Conservation (phyloP, 2,888 invertebrate species). For the Unio pictorum region DNA sequence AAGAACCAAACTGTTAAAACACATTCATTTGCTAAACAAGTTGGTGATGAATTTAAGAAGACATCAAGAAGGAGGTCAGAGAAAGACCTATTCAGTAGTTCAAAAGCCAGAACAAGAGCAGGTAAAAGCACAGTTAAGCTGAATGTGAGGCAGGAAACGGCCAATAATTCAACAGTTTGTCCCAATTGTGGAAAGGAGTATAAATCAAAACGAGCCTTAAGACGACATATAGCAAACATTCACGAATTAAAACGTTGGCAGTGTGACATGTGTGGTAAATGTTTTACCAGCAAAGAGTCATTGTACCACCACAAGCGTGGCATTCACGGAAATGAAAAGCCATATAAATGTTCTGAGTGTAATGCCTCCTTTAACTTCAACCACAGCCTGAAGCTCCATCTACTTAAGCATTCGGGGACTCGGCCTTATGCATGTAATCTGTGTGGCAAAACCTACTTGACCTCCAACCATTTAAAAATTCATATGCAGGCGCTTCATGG, state of each 20-base stretch:
- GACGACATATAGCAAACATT: constrained; percentile 27
- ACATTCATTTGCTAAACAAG: no score
- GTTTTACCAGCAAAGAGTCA: constrained; percentile 54
- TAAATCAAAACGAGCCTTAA: constrained; percentile 30
- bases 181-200: constrained; percentile 36
- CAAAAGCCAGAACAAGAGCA: constrained; percentile 2
- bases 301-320: constrained; percentile 62
- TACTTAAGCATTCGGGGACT: constrained; percentile 56
- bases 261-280: constrained; percentile 61
- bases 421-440: constrained; percentile 58
- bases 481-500: constrained; percentile 61
- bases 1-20: not conserved
- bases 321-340: constrained; percentile 54
- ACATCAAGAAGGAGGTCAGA: not conserved
- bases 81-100: not conserved
- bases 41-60: not conserved
- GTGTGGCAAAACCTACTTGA: constrained; percentile 65
- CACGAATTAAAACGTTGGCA: constrained; percentile 32
- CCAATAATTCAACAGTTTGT: constrained; percentile 22
- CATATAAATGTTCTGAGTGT: constrained; percentile 61
- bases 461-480: constrained; percentile 61
- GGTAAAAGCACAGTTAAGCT: constrained; percentile 5
- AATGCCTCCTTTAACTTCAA: constrained; percentile 58
- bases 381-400: constrained; percentile 62
- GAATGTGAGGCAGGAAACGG: not conserved